Evolutionary conservation across 2,797 vertebrate genomes (phyloP).

Genomic region (Leptoclinus maculatus): DNA sequence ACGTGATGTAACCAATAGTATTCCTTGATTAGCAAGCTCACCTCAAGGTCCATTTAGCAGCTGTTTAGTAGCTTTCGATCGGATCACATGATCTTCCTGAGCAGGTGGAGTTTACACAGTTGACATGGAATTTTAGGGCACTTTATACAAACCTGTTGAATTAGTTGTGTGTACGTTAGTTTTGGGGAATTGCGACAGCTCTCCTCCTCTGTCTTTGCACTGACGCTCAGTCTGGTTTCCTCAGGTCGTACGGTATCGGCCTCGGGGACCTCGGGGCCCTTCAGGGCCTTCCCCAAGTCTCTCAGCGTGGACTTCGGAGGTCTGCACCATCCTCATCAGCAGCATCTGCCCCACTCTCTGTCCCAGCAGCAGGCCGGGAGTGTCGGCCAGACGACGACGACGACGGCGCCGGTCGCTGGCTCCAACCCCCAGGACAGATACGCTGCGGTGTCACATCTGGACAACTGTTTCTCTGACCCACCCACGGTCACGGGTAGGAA

Average conservation of each 20-base stretch:
- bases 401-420: slow-evolving; percentile 21
- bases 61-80: neutral
- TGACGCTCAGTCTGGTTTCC: slow-evolving; percentile 1
- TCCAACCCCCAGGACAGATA: slow-evolving; percentile 78
- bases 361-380: slow-evolving; percentile 55
- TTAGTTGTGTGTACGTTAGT: neutral
- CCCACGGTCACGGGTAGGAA: slow-evolving; percentile 72
- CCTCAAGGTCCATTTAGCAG: neutral
- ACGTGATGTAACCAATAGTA: neutral
- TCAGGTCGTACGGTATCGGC: slow-evolving; percentile 82
- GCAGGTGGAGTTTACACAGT: neutral
- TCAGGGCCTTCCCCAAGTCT: slow-evolving; percentile 87
- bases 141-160: neutral
- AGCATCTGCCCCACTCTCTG: slow-evolving; percentile 67
- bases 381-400: slow-evolving; percentile 45
- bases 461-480: slow-evolving; percentile 79
- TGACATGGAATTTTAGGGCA: too few relatives aligned
- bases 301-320: slow-evolving; percentile 87
- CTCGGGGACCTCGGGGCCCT: slow-evolving; percentile 80
- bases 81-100: neutral
- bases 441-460: slow-evolving; percentile 84
- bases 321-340: slow-evolving; percentile 71
- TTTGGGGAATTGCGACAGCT: neutral
- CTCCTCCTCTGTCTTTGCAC: neutral
- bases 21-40: neutral